Base-by-base conservation (phyloP, 2,113 vertebrate species). In the Epinephelus moara region DNA sequence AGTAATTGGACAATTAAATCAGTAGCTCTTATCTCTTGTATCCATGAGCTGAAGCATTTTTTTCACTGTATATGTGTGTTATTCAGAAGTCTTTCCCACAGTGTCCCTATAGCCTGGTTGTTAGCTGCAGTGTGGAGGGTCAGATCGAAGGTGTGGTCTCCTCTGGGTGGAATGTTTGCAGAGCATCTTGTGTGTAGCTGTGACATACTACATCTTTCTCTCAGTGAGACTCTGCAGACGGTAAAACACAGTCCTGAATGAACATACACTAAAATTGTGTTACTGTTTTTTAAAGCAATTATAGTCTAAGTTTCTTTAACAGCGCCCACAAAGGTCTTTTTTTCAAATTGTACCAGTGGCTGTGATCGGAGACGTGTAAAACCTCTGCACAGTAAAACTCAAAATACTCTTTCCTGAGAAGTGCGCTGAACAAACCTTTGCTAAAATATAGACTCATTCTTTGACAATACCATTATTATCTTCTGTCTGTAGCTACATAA, bases 191-290 rank as follows among this genome's bases (percentile, higher is more conserved):
- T 69, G 94, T 83, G 84, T 94, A 79, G 67, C 84, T 92, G 93
- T 90, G 92, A 96, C 93, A 96, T 96, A 94, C 89, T 90, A 33
- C 93, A 94, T 85, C 84, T 87, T 84, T 91, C 78, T 91, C 90
- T 78, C 80, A 95, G 81, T 49, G 69, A 64, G 63, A 77, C 30
- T 33, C 59, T 40, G 63, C 19, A 6, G 49, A 81, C 37, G 60
- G 59, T 85, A 25, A 83, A 82, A 73, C 33, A 67, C 75, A 21
- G 45, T 45, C 61, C 66, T 60, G 6, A 78, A 68, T 61, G 73
- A 85, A 79, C 21, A 59, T 70, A 52, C 19, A 64, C 62, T 60
- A 57, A 68, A 86, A 60, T 52, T 2, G 19, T 74, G 4, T 15
- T 21, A 27, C 25, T 62, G 21, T 45, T 64, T 79, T 66, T 45